Percentiles rank a stretch among this genome's conserved stretches.
These are phyloP conservation scores for Drosophila virilis DNA, from an alignment of 1,140 invertebrate species.

Conservation along the genomic window DNA sequence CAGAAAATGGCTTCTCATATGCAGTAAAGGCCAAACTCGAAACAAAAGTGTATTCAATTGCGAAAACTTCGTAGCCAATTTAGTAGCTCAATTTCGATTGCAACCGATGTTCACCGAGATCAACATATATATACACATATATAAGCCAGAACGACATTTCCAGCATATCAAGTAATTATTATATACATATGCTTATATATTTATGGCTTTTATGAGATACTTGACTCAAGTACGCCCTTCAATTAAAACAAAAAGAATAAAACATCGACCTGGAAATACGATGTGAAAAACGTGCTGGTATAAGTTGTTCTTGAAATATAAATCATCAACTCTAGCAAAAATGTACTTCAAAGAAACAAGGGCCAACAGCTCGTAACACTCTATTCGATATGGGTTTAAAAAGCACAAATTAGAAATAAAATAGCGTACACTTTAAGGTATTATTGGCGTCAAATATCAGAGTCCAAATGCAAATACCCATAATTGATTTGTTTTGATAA, in stretches of 20 bases:
- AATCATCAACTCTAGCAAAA: conserved; percentile 2
- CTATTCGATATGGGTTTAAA: background rate
- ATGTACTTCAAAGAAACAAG: background rate
- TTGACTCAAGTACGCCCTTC: conserved; percentile 4
- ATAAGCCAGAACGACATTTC: background rate
- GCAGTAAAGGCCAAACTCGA: conserved; percentile 1
- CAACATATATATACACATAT: background rate
- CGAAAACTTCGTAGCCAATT: conserved; percentile 9
- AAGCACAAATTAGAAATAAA: no score
- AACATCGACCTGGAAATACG: background rate
- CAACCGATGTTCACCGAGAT: no score
- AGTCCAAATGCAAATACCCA: background rate
- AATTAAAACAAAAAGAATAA: conserved; percentile 7
- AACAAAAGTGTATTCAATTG: background rate
- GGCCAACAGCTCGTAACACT: background rate
- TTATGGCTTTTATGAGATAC: background rate
- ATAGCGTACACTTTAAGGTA: no score
- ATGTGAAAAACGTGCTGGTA: conserved; percentile 13
- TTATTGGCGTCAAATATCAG: no score
- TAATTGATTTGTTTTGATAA: conserved; percentile 15
- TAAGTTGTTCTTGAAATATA: conserved; percentile 1
- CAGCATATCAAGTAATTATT: background rate
- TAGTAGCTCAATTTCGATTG: background rate
- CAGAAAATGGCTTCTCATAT: conserved; percentile 28
- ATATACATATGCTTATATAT: background rate